Evolutionary conservation across 2,797 vertebrate genomes (phyloP).

Genomic region (Mionectes olivaceus): DNA sequence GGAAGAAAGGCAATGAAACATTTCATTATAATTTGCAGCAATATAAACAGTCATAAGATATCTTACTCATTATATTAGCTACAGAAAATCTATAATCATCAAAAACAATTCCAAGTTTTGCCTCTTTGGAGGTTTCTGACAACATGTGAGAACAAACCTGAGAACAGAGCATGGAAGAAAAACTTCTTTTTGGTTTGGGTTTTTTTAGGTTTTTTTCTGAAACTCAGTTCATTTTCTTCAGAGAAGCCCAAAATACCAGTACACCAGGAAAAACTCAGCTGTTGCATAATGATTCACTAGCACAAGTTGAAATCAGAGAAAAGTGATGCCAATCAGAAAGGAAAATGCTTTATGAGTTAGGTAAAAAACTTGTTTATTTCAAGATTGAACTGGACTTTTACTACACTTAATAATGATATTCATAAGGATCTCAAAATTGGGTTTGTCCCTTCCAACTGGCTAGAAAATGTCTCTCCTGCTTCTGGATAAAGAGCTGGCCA

Average conservation of each 20-base stretch:
- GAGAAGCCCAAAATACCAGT: not conserved
- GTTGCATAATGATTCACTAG: not conserved
- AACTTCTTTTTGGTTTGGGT: not conserved
- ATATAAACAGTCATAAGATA: not conserved
- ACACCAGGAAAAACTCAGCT: not conserved
- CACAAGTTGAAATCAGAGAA: not conserved
- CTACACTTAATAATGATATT: not conserved
- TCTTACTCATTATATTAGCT: not conserved
- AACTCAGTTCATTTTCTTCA: not conserved
- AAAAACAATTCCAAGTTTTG: not conserved
- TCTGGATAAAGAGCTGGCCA: not conserved
- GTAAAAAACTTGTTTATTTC: not conserved
- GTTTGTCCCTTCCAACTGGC: not conserved
- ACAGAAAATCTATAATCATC: slow-evolving; percentile 2
- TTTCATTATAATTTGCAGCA: not conserved
- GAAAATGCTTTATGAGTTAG: not conserved
- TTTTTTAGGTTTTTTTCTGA: not conserved
- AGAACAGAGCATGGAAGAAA: not conserved
- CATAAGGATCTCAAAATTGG: not conserved
- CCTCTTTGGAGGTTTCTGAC: not conserved
- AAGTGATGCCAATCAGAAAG: not conserved
- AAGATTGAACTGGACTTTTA: not conserved
- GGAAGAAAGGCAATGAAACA: not conserved
- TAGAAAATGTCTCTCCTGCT: not conserved
- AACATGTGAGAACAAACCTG: not conserved